Evolutionary conservation across 1,140 invertebrate species (phyloP).

Genomic region (Orius insidiosus): DNA sequence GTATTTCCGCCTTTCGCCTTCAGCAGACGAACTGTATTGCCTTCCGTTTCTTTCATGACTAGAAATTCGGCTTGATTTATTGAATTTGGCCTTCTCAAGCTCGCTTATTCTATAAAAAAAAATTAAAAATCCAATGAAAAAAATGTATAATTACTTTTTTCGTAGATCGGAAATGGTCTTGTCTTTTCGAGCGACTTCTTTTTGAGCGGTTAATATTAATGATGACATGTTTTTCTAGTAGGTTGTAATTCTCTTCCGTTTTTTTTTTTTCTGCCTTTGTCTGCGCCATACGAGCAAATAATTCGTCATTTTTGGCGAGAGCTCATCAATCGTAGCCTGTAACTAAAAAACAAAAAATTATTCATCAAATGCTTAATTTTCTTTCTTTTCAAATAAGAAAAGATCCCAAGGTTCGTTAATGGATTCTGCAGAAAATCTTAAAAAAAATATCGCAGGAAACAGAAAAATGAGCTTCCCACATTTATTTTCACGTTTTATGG

Average conservation of each 20-base stretch:
- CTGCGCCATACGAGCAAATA: background rate
- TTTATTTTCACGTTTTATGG: too few species aligned
- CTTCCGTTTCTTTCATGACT: too few species aligned
- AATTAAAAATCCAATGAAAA: background rate
- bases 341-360: conserved; percentile 1
- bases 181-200: conserved; percentile 2
- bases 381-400: too few species aligned
- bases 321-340: background rate
- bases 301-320: background rate
- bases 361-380: too few species aligned
- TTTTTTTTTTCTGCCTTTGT: background rate
- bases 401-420: too few species aligned
- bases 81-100: too few species aligned
- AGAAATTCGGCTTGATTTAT: too few species aligned
- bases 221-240: conserved; percentile 1
- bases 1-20: too few species aligned
- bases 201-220: conserved; percentile 2
- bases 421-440: too few species aligned
- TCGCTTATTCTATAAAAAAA: background rate
- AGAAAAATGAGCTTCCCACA: too few species aligned
- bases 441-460: too few species aligned
- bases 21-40: too few species aligned
- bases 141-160: background rate
- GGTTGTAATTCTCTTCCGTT: background rate
- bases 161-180: background rate